Evolutionary conservation across 2,113 vertebrate species (phyloP).

Genomic region (Hyperopisus bebe): DNA sequence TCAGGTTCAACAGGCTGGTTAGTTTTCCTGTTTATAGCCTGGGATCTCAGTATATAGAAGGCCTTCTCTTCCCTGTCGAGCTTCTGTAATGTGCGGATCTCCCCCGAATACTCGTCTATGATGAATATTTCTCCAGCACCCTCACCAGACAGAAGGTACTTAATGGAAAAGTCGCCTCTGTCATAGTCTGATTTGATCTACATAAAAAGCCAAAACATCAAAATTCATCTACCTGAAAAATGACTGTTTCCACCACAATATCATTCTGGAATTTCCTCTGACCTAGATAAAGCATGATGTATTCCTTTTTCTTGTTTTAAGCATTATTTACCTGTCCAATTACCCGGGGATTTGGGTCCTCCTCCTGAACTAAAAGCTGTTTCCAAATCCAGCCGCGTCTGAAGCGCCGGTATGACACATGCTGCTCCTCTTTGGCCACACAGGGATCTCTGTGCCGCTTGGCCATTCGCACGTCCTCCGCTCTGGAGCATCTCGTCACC

Average conservation of each 20-base stretch:
- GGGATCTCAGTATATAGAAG: constrained; percentile 73
- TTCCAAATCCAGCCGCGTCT: constrained; percentile 79
- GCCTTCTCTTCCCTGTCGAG: constrained; percentile 79
- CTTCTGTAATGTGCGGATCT: constrained; percentile 62
- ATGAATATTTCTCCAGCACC: constrained; percentile 71
- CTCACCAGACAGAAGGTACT: constrained; percentile 73
- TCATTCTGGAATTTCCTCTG: not conserved
- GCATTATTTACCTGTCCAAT: constrained; percentile 73
- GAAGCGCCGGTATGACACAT: constrained; percentile 46
- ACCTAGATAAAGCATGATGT: not conserved
- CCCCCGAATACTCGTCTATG: constrained; percentile 70
- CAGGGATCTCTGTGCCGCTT: constrained; percentile 30
- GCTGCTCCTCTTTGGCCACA: constrained; percentile 22
- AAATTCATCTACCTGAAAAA: not conserved
- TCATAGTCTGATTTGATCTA: constrained; percentile 79
- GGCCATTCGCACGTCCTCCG: constrained; percentile 37
- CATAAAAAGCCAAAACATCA: constrained; percentile 19
- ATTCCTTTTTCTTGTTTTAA: not conserved
- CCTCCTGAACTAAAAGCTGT: constrained; percentile 74
- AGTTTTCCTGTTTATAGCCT: constrained; percentile 67
- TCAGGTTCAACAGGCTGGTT: constrained; percentile 72
- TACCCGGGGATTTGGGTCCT: constrained; percentile 52
- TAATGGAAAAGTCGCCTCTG: constrained; percentile 61
- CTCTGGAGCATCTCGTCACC: constrained; percentile 49
- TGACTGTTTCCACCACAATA: not conserved